phyloP scores from a whole-genome alignment of 2,888 invertebrate genomes.

The Dyspetes luteomarginatus region DNA sequence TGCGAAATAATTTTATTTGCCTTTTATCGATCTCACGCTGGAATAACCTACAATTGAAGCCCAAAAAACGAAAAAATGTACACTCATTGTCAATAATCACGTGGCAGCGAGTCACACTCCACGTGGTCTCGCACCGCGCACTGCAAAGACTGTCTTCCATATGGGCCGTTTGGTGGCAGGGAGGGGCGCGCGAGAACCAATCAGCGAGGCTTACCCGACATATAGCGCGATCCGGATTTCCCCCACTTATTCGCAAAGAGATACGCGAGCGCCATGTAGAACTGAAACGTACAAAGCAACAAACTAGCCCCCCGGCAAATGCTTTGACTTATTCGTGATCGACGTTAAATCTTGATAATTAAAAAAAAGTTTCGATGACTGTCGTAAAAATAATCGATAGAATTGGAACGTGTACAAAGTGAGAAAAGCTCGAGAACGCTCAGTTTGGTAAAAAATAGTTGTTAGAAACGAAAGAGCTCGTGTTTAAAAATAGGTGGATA shows the following conservation, averaged over 20 bases:
- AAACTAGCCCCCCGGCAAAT: slow-evolving; percentile 49
- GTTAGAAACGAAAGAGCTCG: slow-evolving; percentile 64
- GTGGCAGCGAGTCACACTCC: slow-evolving; percentile 59
- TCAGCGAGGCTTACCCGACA: slow-evolving; percentile 28
- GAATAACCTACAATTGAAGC: too few species aligned
- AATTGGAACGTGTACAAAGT: slow-evolving; percentile 24
- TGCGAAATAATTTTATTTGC: too few species aligned
- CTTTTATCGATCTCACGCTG: too few species aligned
- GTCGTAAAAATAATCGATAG: neutral
- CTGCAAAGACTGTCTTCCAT: neutral
- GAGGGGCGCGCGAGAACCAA: slow-evolving; percentile 38
- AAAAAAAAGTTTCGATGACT: neutral
- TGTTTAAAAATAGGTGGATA: slow-evolving; percentile 70
- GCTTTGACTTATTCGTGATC: slow-evolving; percentile 49
- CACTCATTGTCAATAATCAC: too few species aligned
- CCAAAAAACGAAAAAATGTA: too few species aligned
- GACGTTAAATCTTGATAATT: neutral
- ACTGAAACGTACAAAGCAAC: slow-evolving; percentile 14
- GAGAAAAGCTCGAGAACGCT: slow-evolving; percentile 10
- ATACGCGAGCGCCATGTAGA: too few species aligned
- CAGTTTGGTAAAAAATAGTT: slow-evolving; percentile 35
- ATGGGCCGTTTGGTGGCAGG: neutral
- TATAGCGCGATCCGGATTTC: slow-evolving; percentile 25
- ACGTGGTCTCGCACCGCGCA: slow-evolving; percentile 50
- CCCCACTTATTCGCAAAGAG: slow-evolving; percentile 7